phyloP scores from a whole-genome alignment of 1,140 invertebrate species.

The Neoseiulus cucumeris region DNA sequence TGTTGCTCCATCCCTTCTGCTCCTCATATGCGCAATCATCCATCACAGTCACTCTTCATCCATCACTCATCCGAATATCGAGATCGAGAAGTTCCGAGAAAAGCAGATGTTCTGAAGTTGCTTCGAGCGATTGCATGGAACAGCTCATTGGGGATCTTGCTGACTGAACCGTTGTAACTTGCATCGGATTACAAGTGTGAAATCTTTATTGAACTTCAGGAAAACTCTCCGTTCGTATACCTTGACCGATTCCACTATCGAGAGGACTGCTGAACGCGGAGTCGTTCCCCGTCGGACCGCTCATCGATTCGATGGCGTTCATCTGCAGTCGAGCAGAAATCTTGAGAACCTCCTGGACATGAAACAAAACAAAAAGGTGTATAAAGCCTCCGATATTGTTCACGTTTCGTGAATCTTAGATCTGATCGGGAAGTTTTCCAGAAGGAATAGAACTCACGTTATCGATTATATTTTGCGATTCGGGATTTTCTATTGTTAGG shows the following conservation, averaged over 20 bases:
- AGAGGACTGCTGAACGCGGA: conserved; percentile 2
- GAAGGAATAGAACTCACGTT: not conserved
- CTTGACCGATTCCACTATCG: not conserved
- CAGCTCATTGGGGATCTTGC: no score
- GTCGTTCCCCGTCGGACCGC: not conserved
- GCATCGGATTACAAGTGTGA: no score
- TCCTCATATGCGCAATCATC: no score
- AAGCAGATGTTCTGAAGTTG: no score
- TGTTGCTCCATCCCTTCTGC: no score
- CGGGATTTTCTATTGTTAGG: not conserved
- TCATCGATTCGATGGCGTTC: not conserved
- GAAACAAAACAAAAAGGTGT: not conserved
- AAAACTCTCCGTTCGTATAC: not conserved
- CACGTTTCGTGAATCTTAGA: not conserved
- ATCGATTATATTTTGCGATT: not conserved
- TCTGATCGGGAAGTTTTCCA: not conserved
- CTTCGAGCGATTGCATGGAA: no score
- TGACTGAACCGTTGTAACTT: no score
- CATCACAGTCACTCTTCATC: no score
- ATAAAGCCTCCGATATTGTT: not conserved
- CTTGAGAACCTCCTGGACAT: not conserved
- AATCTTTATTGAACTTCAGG: no score
- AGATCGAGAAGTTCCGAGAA: no score
- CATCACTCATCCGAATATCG: no score
- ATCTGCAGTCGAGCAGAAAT: not conserved